Base-by-base conservation (phyloP, 2,113 vertebrate species). In the Indicator maculatus region DNA sequence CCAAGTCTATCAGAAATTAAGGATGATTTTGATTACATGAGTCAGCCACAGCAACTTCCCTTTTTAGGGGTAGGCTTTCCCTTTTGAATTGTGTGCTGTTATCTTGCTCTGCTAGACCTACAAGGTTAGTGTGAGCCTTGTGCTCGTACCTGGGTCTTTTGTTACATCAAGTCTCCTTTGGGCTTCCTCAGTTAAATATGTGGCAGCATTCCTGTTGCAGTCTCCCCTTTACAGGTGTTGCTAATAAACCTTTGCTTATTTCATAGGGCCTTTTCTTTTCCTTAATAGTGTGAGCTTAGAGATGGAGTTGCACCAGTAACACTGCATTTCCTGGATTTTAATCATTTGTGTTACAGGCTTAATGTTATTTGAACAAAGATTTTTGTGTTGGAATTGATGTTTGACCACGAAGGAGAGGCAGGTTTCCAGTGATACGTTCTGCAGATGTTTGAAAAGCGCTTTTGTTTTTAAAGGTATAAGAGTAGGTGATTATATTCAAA, bases 381-480 rank as follows among this genome's bases (percentile, higher is more conserved):
- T 96, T 92, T 91, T 84, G 55, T 91, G 56, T 86, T 69, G 89
- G 53, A 77, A 72, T 90, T 80, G 52, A 77, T 95, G 58, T 71
- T 97, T 84, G 73, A 66, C 76, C 18, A 1, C 89, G 72, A 67
- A 88, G 61, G 36, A 81, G 64, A 65, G 81, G 88, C 86, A 69
- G 61, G 84, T 90, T 97, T 96, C 47, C 76, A 82, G 10, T 91
- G 56, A 93, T 96, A 36, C 16, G 39, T 95, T 94, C 67, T 96
- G 65, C 91, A 94, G 82, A 79, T 94, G 69, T 75, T 94, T 95
- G 50, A 81, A 89, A 95, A 89, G 74, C 79, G 47, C 38, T 83
- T 88, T 93, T 89, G 30, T 81, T 93, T 91, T 90, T 58, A 60
- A 90, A 96, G 53, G 26, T 75, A 75, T 65, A 86, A 86, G 41